These are phyloP conservation scores for Trachops cirrhosus DNA, from an alignment of 2,797 vertebrate genomes.

Conservation along the genomic window DNA sequence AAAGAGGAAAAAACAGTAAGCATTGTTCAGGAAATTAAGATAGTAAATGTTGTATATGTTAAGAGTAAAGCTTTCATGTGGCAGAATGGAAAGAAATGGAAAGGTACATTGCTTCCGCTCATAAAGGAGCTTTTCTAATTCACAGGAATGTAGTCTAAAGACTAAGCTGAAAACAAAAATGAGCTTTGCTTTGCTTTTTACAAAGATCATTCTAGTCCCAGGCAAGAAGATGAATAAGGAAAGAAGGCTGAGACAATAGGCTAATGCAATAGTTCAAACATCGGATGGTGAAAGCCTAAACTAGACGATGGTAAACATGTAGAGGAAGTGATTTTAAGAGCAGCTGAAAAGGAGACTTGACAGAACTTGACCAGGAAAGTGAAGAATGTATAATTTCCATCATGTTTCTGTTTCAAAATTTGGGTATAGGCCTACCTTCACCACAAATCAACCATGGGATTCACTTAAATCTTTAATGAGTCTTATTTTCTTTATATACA, in stretches of 20 bases:
- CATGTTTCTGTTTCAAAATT: background rate
- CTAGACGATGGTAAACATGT: background rate
- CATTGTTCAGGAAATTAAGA: background rate
- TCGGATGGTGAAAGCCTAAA: background rate
- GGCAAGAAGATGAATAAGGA: background rate
- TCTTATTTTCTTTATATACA: background rate
- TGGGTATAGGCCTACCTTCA: background rate
- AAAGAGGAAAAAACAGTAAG: background rate
- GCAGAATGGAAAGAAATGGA: background rate
- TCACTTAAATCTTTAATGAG: background rate
- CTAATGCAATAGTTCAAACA: background rate
- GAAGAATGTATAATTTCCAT: slow-evolving; percentile 20
- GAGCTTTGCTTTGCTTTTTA: background rate
- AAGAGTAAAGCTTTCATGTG: background rate
- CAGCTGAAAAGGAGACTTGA: background rate
- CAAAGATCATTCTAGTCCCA: background rate
- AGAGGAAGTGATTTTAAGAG: background rate
- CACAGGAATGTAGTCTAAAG: background rate
- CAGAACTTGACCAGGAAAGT: background rate
- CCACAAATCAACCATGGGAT: background rate
- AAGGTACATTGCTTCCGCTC: background rate
- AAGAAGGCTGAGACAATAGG: background rate
- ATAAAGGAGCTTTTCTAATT: background rate
- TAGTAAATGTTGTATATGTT: background rate
- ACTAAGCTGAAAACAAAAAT: background rate